Percentiles rank a stretch among this genome's conserved stretches.
phyloP scores from a whole-genome alignment of 2,888 invertebrate genomes.

The Rapana venosa region DNA sequence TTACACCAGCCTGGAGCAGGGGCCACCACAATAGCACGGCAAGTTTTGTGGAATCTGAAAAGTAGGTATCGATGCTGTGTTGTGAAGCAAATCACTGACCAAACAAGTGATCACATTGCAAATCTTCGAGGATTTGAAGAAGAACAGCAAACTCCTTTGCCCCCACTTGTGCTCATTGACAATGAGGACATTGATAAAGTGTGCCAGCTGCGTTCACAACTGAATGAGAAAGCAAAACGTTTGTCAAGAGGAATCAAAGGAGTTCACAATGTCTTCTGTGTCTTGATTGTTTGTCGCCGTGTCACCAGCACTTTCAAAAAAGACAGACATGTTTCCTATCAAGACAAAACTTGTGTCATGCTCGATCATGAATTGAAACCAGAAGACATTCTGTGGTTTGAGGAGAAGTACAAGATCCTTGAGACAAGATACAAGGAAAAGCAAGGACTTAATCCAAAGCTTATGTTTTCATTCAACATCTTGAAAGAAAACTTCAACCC shows the following conservation, averaged over 20 bases:
- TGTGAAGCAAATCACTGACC: conserved; percentile 58
- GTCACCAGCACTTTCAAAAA: conserved; percentile 40
- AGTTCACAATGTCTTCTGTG: conserved; percentile 54
- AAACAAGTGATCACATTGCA: conserved; percentile 62
- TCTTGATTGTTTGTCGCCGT: conserved; percentile 52
- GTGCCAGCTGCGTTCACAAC: conserved; percentile 41
- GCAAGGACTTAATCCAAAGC: conserved; percentile 53
- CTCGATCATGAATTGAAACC: conserved; percentile 54
- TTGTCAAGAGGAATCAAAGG: conserved; percentile 20
- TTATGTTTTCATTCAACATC: conserved; percentile 66
- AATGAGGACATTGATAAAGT: conserved; percentile 60
- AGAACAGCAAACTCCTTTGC: conserved; percentile 53
- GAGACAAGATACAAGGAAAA: conserved; percentile 49
- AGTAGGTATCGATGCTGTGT: conserved; percentile 60
- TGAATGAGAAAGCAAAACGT: conserved; percentile 51
- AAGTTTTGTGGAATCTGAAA: conserved; percentile 64
- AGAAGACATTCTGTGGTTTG: conserved; percentile 61
- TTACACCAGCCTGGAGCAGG: conserved; percentile 69
- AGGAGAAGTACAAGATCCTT: conserved; percentile 54
- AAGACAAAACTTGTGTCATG: neutral
- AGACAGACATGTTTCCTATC: conserved; percentile 19
- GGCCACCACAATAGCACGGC: conserved; percentile 63
- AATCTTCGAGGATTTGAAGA: conserved; percentile 56
- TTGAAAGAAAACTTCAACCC: conserved; percentile 63
- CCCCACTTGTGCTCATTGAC: conserved; percentile 62